These are phyloP conservation scores for Ceyx cyanopectus DNA, from an alignment of 2,113 vertebrate genomes.

Conservation along the genomic window DNA sequence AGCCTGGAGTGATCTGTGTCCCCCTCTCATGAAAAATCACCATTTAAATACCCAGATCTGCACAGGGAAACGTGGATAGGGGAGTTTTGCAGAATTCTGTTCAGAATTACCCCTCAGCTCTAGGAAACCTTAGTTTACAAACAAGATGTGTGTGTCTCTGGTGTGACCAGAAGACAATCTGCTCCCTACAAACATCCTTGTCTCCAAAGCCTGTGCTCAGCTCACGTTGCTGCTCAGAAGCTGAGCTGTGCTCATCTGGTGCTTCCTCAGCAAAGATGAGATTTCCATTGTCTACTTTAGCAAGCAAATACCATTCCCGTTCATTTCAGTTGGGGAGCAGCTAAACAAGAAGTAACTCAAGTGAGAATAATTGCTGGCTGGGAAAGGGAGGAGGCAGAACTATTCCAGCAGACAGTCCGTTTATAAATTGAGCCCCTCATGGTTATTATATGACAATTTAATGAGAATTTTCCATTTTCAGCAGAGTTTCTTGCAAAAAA, in stretches of 20 bases:
- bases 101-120: background rate
- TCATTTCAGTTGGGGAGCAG: background rate
- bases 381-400: background rate
- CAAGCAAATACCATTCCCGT: background rate
- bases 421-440: background rate
- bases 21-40: fast-evolving
- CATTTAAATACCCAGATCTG: background rate
- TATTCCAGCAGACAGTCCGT: background rate
- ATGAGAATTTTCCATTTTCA: background rate
- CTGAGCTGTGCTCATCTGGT: background rate
- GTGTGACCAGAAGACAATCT: fast-evolving
- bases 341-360: background rate
- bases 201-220: background rate
- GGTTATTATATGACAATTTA: background rate
- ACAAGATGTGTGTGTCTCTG: background rate
- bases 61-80: background rate
- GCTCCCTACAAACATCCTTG: fast-evolving
- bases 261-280: background rate
- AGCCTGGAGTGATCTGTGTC: background rate
- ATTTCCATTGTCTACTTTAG: background rate
- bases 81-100: background rate
- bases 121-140: background rate
- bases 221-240: fast-evolving
- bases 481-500: background rate
- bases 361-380: slow-evolving; percentile 23